Evolutionary conservation across 2,888 invertebrate species (phyloP).

Genomic region (Gortyna flavago): DNA sequence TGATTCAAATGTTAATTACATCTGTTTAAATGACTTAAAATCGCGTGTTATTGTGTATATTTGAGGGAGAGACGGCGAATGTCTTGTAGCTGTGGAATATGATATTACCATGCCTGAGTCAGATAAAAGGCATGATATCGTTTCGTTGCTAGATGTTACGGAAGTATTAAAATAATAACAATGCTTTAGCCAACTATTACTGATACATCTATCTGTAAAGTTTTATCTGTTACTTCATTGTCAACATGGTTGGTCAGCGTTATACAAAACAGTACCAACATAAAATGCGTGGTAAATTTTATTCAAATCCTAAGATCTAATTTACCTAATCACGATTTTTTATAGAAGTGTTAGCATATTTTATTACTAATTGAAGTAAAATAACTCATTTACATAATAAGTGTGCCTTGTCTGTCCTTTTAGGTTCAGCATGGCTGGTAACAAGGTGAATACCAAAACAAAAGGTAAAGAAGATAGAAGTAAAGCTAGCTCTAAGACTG

Average conservation of each 20-base stretch:
- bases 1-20: conserved; percentile 70
- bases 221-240: conserved; percentile 68
- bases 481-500: conserved; percentile 77
- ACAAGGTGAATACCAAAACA: conserved; percentile 83
- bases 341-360: not conserved
- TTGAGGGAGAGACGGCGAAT: conserved; percentile 88
- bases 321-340: conserved; percentile 6
- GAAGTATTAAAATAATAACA: conserved; percentile 53
- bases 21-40: conserved; percentile 64
- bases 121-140: conserved; percentile 53
- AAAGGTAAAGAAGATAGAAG: conserved; percentile 84
- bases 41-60: conserved; percentile 78
- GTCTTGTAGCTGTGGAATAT: conserved; percentile 78
- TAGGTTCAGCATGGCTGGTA: conserved; percentile 83
- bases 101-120: conserved; percentile 79
- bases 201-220: conserved; percentile 40
- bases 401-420: conserved; percentile 46
- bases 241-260: conserved; percentile 75
- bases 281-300: conserved; percentile 49
- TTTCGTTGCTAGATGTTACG: conserved; percentile 28
- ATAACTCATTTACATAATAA: conserved; percentile 17
- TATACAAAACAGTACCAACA: conserved; percentile 73
- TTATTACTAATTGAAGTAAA: not conserved
- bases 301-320: conserved; percentile 24
- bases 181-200: conserved; percentile 50